Evolutionary conservation across 2,888 invertebrate genomes (phyloP).

Genomic region (Argyresthia goedartella): DNA sequence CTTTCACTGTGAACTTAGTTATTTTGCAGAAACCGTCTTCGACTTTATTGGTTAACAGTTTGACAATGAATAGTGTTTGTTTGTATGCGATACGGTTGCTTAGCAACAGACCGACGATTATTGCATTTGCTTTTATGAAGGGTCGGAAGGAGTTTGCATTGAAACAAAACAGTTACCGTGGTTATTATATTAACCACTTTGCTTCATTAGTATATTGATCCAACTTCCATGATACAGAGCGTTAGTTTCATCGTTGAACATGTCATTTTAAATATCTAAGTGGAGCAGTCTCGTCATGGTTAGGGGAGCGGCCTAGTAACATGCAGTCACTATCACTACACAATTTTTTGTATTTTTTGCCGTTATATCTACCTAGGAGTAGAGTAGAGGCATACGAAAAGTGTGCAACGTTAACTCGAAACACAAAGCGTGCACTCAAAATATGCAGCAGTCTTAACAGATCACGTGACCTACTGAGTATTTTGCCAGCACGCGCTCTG

Average conservation of each 20-base stretch:
- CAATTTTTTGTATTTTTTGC: slow-evolving; percentile 48
- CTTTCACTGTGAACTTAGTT: neutral
- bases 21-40: neutral
- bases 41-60: neutral
- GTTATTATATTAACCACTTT: slow-evolving; percentile 47
- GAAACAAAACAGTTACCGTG: slow-evolving; percentile 30
- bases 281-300: slow-evolving; percentile 57
- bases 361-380: slow-evolving; percentile 36
- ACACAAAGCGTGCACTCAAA: slow-evolving; percentile 62
- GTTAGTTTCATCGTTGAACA: slow-evolving; percentile 39
- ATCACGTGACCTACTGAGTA: slow-evolving; percentile 31
- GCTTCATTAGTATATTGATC: slow-evolving; percentile 50
- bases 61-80: slow-evolving; percentile 11
- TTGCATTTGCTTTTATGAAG: neutral
- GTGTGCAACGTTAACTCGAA: slow-evolving; percentile 63
- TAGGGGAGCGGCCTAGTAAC: slow-evolving; percentile 44
- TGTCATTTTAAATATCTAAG: slow-evolving; percentile 40
- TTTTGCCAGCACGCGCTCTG: slow-evolving; percentile 55
- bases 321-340: slow-evolving; percentile 26
- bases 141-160: slow-evolving; percentile 19
- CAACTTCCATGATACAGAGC: slow-evolving; percentile 34
- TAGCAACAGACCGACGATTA: slow-evolving; percentile 17
- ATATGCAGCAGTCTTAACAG: slow-evolving; percentile 35
- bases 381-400: slow-evolving; percentile 49
- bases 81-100: slow-evolving; percentile 18